These are phyloP conservation scores for Drosophila monieri DNA, from an alignment of 2,888 invertebrate species.

Conservation along the genomic window DNA sequence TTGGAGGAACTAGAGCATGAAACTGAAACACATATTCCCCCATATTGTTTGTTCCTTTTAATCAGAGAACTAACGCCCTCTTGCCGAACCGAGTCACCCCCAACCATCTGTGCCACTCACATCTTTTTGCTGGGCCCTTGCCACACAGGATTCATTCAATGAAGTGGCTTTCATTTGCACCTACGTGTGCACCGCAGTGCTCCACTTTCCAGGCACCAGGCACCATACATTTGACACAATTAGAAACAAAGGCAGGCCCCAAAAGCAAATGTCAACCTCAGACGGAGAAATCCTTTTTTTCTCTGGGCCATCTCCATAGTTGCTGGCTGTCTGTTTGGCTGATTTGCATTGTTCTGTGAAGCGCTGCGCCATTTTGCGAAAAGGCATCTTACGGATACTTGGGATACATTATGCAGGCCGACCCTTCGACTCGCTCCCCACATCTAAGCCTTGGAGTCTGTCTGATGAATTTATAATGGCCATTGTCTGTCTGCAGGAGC, in stretches of 20 bases:
- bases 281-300: slow-evolving; percentile 59
- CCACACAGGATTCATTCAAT: slow-evolving; percentile 67
- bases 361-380: slow-evolving; percentile 76
- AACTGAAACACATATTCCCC: slow-evolving; percentile 35
- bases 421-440: slow-evolving; percentile 25
- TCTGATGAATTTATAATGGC: slow-evolving; percentile 78
- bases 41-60: slow-evolving; percentile 34
- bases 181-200: slow-evolving; percentile 65
- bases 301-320: slow-evolving; percentile 12
- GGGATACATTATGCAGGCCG: slow-evolving; percentile 61
- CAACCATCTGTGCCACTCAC: slow-evolving; percentile 12
- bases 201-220: slow-evolving; percentile 46
- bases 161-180: slow-evolving; percentile 79
- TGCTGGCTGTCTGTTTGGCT: slow-evolving; percentile 34
- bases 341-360: slow-evolving; percentile 68
- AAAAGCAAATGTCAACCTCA: slow-evolving; percentile 75
- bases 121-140: slow-evolving; percentile 32
- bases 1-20: slow-evolving; percentile 31
- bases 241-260: slow-evolving; percentile 70
- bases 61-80: slow-evolving; percentile 33
- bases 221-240: slow-evolving; percentile 65
- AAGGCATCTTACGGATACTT: slow-evolving; percentile 67
- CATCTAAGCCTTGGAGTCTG: slow-evolving; percentile 58
- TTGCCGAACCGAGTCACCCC: slow-evolving; percentile 5
- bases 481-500: slow-evolving; percentile 61